A percentile compares a stretch with the other conserved stretches of the same genome.
Conservation (phyloP, 2,113 vertebrate species). For the Oxyura jamaicensis region DNA sequence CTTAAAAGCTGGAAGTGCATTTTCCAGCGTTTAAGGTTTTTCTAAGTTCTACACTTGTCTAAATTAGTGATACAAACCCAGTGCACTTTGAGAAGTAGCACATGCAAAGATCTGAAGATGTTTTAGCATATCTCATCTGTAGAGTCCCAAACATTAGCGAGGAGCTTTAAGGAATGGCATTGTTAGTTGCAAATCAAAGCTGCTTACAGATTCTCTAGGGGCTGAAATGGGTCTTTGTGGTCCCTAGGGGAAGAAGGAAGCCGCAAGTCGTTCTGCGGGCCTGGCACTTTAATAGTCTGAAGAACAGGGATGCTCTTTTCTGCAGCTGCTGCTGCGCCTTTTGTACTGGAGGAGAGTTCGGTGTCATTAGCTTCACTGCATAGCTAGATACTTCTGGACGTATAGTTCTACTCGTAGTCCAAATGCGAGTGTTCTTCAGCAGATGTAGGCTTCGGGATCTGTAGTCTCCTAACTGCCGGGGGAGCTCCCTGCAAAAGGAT, state of each 20-base stretch:
- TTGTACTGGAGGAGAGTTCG: conserved; percentile 49
- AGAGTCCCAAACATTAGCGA: conserved; percentile 64
- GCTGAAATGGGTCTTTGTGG: conserved; percentile 74
- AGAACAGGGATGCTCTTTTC: conserved; percentile 79
- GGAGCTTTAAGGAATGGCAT: conserved; percentile 71
- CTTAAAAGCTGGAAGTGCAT: conserved; percentile 45
- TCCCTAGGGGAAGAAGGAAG: conserved; percentile 80
- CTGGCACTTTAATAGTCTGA: conserved; percentile 74
- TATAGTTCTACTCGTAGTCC: not conserved
- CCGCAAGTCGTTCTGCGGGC: conserved; percentile 77
- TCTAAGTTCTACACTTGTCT: not conserved
- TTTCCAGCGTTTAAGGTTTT: not conserved
- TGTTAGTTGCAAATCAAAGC: conserved; percentile 78
- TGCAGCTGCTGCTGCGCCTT: conserved; percentile 88
- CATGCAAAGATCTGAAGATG: conserved; percentile 2
- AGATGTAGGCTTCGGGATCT: not conserved
- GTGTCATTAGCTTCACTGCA: conserved; percentile 41
- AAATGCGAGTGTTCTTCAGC: not conserved
- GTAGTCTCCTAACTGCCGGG: not conserved
- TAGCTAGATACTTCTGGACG: not conserved
- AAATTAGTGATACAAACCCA: not conserved
- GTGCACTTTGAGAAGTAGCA: not conserved
- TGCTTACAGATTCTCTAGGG: conserved; percentile 74
- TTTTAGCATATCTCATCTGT: conserved; percentile 35
- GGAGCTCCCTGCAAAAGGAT: not conserved